A percentile compares a stretch with the other conserved stretches of the same genome.
Evolutionary conservation across 2,113 vertebrate genomes (phyloP).

Genomic region (Crotalus tigris): DNA sequence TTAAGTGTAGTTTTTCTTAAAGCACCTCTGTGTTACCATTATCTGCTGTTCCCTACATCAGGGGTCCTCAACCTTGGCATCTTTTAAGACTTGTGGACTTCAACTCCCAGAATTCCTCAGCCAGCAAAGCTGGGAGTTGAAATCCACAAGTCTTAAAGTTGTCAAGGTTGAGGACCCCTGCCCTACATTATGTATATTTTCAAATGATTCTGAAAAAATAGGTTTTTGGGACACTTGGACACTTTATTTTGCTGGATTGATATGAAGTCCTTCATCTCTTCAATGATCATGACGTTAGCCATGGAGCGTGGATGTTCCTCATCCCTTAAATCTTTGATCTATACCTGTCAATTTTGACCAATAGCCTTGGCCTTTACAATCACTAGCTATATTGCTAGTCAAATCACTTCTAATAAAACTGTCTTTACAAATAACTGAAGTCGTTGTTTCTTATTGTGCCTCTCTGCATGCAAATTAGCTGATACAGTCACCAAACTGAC

Average conservation of each 20-base stretch:
- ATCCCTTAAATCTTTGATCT: neutral
- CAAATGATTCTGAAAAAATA: neutral
- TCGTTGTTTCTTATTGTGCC: constrained; percentile 1
- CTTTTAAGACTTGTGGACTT: no score
- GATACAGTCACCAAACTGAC: neutral
- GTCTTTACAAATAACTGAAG: neutral
- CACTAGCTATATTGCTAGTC: neutral
- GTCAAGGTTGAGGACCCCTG: no score
- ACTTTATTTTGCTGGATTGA: neutral
- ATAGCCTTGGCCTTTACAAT: neutral
- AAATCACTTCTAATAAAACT: constrained; percentile 4
- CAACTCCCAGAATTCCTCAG: no score
- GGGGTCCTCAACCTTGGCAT: no score
- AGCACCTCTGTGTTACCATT: neutral
- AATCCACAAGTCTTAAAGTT: no score
- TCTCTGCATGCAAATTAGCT: neutral
- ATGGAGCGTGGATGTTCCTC: neutral
- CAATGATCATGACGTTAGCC: neutral
- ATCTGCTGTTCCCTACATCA: neutral
- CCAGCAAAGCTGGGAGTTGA: no score
- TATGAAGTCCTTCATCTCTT: neutral
- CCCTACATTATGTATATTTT: neutral
- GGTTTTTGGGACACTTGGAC: neutral
- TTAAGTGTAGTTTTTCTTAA: neutral
- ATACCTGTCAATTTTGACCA: neutral